Percentiles rank a stretch among this genome's conserved stretches.
phyloP scores from a whole-genome alignment of 2,797 vertebrate genomes.

The Balearica regulorum region DNA sequence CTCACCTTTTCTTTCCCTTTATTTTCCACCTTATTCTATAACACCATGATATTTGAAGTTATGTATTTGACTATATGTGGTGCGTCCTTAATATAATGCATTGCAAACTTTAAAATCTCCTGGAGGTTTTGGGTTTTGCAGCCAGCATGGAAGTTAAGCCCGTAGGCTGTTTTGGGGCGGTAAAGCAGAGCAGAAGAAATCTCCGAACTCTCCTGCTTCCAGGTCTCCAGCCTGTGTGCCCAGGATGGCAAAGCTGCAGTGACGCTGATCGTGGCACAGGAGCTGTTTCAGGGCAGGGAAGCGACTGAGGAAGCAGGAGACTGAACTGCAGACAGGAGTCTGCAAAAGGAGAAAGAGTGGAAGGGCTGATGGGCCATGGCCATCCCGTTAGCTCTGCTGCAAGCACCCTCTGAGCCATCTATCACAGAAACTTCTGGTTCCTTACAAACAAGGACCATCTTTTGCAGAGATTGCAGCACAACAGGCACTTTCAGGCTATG shows the following conservation, averaged over 20 bases:
- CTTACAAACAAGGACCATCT: neutral
- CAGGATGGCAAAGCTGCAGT: neutral
- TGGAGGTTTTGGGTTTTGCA: neutral
- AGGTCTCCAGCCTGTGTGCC: neutral
- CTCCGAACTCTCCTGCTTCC: neutral
- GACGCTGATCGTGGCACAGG: accelerated
- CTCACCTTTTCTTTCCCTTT: neutral
- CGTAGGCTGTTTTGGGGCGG: neutral
- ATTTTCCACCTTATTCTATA: neutral
- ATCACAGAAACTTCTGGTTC: neutral
- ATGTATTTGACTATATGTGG: neutral
- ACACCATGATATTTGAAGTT: neutral
- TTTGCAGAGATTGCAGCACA: neutral
- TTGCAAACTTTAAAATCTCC: neutral
- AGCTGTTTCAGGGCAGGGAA: neutral
- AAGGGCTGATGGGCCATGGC: neutral
- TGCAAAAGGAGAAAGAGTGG: neutral
- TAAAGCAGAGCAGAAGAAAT: neutral
- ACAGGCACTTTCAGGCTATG: neutral
- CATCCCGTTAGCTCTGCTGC: neutral
- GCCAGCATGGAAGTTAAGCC: neutral
- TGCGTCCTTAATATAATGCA: neutral
- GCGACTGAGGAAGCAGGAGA: neutral
- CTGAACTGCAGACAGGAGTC: neutral
- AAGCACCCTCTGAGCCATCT: neutral